phyloP scores from a whole-genome alignment of 2,797 vertebrate genomes.

The Limosa lapponica region DNA sequence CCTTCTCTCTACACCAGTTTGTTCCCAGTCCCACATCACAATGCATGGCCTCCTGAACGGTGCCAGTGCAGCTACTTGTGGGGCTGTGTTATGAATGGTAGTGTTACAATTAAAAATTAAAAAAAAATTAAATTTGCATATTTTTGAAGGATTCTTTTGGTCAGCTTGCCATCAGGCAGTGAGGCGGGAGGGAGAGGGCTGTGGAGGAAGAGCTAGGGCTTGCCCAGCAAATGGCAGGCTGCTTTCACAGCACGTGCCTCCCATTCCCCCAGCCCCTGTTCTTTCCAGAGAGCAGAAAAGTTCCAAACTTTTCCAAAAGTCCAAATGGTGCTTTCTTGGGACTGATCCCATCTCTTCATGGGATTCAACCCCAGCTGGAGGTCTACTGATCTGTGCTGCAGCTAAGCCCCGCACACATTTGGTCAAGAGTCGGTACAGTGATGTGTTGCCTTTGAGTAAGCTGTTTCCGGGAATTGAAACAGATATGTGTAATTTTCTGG shows the following conservation, averaged over 20 bases:
- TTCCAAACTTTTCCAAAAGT: not conserved
- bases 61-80: not conserved
- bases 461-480: not conserved
- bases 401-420: not conserved
- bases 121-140: not conserved
- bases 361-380: not conserved
- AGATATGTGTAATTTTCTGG: not conserved
- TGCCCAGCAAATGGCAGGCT: not conserved
- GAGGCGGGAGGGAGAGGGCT: not conserved
- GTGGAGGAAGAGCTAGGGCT: not conserved
- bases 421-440: not conserved
- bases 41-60: not conserved
- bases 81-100: not conserved
- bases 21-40: not conserved
- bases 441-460: not conserved
- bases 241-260: not conserved
- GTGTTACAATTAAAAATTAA: not conserved
- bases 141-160: not conserved
- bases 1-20: not conserved
- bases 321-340: not conserved
- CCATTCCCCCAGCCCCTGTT: rapidly evolving
- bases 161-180: not conserved
- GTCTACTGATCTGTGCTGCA: not conserved
- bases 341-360: not conserved
- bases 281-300: not conserved